Evolutionary conservation across 2,113 vertebrate species (phyloP).

Genomic region (Aythya baeri): DNA sequence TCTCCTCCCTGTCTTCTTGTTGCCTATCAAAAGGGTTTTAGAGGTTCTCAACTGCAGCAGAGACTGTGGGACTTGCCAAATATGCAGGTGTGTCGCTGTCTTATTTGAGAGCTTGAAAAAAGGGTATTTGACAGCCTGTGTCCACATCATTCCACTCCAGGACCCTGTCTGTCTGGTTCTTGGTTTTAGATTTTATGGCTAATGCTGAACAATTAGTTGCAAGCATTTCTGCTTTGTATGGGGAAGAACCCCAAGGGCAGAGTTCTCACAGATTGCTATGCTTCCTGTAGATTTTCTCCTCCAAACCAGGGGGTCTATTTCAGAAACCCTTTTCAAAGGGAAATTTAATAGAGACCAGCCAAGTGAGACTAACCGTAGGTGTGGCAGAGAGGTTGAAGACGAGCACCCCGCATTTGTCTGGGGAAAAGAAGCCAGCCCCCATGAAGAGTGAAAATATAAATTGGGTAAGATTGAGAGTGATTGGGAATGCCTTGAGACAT

Average conservation of each 20-base stretch:
- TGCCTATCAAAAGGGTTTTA: neutral
- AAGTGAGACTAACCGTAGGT: neutral
- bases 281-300: neutral
- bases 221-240: neutral
- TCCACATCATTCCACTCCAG: neutral
- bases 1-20: neutral
- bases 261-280: neutral
- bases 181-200: neutral
- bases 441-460: constrained; percentile 41
- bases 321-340: neutral
- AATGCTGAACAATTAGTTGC: neutral
- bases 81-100: neutral
- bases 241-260: neutral
- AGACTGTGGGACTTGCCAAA: neutral
- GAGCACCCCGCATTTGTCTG: neutral
- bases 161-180: neutral
- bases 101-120: neutral
- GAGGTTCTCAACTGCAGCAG: neutral
- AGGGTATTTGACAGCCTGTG: neutral
- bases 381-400: neutral
- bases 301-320: neutral
- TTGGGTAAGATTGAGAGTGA: constrained; percentile 39
- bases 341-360: neutral
- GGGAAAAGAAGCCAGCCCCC: neutral
- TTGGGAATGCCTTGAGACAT: constrained; percentile 63